Evolutionary conservation across 1,140 invertebrate species (phyloP), one percentile per base, ranked within the genome.

Genomic region (Eulimnadia texana): DNA sequence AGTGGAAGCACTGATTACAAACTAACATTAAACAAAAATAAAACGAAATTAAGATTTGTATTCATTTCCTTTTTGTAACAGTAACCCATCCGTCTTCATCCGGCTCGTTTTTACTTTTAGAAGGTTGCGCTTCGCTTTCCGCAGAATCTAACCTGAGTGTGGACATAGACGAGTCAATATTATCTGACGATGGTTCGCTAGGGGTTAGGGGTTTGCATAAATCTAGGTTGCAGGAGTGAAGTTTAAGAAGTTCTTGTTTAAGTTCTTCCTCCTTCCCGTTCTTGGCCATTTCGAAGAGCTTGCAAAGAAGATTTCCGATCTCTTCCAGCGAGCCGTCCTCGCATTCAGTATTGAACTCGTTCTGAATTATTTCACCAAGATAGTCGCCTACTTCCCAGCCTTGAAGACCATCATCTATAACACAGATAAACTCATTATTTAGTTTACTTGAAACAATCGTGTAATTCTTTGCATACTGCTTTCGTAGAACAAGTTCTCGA

Each of bases 11-110:
- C 42, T 47, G 42, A 47, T 47, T 53, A 25, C 20, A 60, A 3
- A 20, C 6, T 19, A 53, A 23, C 20, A 10, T 50, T 3, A 49
- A 60, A n/a, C 49, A 60, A 51, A 9, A 19, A 22, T 50, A 50
- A n/a, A 27, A 20, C 25, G n/a, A 33, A 13, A 25, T 22, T n/a
- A 52, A 51, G 25, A 60, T 56, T 64, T 84, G 49, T 19, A n/a
- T 28, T 61, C 22, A 52, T 52, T 61, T 61, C 10, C 42, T 51
- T 20, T 61, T 61, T 29, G 60, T 11, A 19, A 61, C 60, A 19
- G 53, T 54, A 3, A 54, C 53, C 60, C 60, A 61, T 6, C 60
- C 60, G 50, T 61, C 60, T 61, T 61, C 60, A 29, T 61, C 60
- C 24, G 60, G 52, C 25, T 61, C 60, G 29, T 29, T 29, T 42